Base-by-base conservation (phyloP, 2,888 invertebrate genomes). In the Drosophila paramelanica region DNA sequence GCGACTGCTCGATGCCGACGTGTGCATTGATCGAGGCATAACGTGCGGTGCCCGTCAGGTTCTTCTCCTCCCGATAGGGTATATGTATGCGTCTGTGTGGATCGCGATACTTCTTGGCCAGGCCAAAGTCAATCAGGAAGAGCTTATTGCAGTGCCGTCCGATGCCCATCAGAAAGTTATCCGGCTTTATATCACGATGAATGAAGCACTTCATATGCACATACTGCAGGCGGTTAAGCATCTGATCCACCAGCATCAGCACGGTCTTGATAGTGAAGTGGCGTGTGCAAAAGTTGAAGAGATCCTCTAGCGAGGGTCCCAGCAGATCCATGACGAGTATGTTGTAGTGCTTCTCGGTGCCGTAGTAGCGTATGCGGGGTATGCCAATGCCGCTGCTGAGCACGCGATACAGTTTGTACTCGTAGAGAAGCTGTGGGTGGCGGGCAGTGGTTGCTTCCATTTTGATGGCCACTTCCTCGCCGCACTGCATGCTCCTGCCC, bases 21-120 rank as follows among this genome's bases (percentile, higher is more conserved):
- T 99, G 99, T 77, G 99, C 99, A 94, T 99, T 99, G 92, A 99
- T 99, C 76, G 98, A 98, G 80, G 99, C 99, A 93, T 99, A 99
- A 91, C 99, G 95, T 50, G 98, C 98, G 42, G 98, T 98, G 78
- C 97, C 98, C 53, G 98, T 98, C 84, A 98, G 93, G 93, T 98
- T 98, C 94, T 99, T 98, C 92, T 98, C 98, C 93, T 99, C 98
- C 91, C 99, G 96, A 93, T 99, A 99, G 7, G 95, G 93, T 93
- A 99, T 99, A 94, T 99, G 99, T 86, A 95, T 93, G 85, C 98
- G 95, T 71, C 98, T 96, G 90, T 98, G 96, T 83, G 96, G 96
- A 93, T 99, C 99, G 59, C 99, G 95, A 93, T 95, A 99, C 94
- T 99, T 99, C 94, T 99, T 99, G 80, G 99, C 99, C 92, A 99